Evolutionary conservation across 1,140 invertebrate genomes (phyloP).

Genomic region (Nasonia longicornis): DNA sequence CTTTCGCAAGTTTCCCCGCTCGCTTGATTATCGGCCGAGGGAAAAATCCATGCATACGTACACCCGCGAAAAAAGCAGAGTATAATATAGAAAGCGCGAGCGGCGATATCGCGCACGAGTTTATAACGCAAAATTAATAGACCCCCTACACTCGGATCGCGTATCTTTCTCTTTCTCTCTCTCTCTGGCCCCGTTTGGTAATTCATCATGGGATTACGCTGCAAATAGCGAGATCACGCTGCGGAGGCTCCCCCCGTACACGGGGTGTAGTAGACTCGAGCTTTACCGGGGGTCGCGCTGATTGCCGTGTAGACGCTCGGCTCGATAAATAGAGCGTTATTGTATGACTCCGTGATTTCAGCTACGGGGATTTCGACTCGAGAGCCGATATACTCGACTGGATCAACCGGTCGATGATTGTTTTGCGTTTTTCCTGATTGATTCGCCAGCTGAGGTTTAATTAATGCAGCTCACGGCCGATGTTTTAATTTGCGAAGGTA

Average conservation of each 20-base stretch:
- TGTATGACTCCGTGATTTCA: conserved; percentile 27
- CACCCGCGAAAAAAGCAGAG: neutral
- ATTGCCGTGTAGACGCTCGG: conserved; percentile 25
- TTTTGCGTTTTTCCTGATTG: neutral
- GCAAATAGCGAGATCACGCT: conserved; percentile 59
- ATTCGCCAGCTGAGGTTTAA: neutral
- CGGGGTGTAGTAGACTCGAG: neutral
- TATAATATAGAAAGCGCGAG: conserved; percentile 6
- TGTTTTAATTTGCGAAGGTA: no score
- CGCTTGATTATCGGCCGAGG: conserved; percentile 31
- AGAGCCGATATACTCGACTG: neutral
- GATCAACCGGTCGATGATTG: neutral
- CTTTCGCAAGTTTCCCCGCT: conserved; percentile 35
- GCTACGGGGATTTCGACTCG: neutral
- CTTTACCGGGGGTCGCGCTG: conserved; percentile 1
- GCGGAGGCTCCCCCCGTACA: neutral
- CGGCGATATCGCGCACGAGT: conserved; percentile 43
- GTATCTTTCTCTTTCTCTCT: neutral
- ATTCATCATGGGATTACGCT: conserved; percentile 69
- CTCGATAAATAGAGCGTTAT: conserved; percentile 25
- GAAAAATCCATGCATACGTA: conserved; percentile 12
- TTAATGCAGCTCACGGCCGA: no score
- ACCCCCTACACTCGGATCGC: conserved; percentile 55
- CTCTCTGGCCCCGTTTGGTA: conserved; percentile 50
- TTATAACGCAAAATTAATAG: conserved; percentile 70